Percentiles rank a stretch among this genome's conserved stretches.
These are phyloP conservation scores for Cygnus olor DNA, from an alignment of 2,797 vertebrate species.

Conservation along the genomic window DNA sequence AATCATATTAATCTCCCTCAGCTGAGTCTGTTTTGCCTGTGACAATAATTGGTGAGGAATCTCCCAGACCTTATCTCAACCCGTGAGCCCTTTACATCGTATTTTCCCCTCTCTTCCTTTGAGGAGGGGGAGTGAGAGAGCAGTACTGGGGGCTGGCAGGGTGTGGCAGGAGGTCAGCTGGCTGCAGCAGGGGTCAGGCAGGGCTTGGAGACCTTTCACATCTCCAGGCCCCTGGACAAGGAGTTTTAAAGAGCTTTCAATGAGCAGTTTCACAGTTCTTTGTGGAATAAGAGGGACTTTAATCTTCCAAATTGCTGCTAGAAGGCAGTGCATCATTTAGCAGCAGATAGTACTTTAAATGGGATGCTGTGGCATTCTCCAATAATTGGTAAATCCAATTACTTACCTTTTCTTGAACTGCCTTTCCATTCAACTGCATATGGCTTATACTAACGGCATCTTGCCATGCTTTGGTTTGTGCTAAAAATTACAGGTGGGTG, in stretches of 20 bases:
- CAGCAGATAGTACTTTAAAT: background rate
- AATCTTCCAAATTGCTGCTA: background rate
- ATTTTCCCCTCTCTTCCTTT: no score
- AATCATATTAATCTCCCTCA: no score
- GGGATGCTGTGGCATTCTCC: accelerated
- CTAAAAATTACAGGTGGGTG: background rate
- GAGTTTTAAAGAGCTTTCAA: accelerated
- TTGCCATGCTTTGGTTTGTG: background rate
- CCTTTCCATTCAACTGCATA: accelerated
- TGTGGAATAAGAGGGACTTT: no score
- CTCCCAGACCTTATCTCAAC: no score
- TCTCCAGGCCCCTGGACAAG: background rate
- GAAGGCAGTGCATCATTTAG: accelerated
- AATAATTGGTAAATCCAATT: accelerated
- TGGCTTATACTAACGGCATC: background rate
- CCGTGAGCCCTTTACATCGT: no score
- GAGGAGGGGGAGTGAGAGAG: no score
- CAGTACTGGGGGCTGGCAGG: no score
- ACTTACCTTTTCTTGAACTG: background rate
- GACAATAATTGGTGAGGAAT: no score
- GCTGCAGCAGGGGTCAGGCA: background rate
- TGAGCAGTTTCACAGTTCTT: background rate
- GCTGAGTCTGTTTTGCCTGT: no score
- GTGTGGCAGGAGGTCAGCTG: no score
- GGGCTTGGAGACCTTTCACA: background rate